A percentile compares a stretch with the other conserved stretches of the same genome.
Conservation (phyloP, 2,113 vertebrate species). For the Vulpes ferrilata region DNA sequence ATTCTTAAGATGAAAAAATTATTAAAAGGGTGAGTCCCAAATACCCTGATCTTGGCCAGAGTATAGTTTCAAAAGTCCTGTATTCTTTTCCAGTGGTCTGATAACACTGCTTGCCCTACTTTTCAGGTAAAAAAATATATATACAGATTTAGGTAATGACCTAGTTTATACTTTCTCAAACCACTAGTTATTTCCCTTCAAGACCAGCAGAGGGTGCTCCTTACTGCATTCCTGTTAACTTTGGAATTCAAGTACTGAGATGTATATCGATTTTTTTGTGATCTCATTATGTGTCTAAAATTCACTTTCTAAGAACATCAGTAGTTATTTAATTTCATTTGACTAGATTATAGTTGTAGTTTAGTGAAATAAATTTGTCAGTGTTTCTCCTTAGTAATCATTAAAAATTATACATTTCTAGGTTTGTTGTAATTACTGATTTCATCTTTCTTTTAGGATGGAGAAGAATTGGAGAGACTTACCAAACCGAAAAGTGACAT, state of each 20-base stretch:
- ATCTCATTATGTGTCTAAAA: neutral
- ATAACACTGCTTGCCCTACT: neutral
- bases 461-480: slow-evolving; percentile 96
- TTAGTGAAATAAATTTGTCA: neutral
- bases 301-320: slow-evolving; percentile 1
- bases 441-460: slow-evolving; percentile 90
- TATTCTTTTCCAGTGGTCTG: neutral
- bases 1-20: neutral
- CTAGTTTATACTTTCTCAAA: neutral
- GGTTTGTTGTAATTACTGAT: slow-evolving; percentile 51
- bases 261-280: neutral
- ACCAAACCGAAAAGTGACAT: slow-evolving; percentile 93
- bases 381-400: neutral
- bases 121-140: slow-evolving; percentile 44
- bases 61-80: neutral
- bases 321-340: slow-evolving; percentile 45
- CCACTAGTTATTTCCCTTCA: neutral
- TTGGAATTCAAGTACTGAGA: neutral
- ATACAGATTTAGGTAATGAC: neutral
- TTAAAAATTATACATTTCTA: slow-evolving; percentile 33
- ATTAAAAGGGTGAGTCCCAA: neutral
- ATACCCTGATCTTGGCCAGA: neutral
- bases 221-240: neutral
- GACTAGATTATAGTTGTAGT: neutral
- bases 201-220: slow-evolving; percentile 81